Percentiles rank a stretch among this genome's conserved stretches.
These are phyloP conservation scores for Trichopria drosophilae DNA, from an alignment of 2,888 invertebrate species.

Conservation along the genomic window DNA sequence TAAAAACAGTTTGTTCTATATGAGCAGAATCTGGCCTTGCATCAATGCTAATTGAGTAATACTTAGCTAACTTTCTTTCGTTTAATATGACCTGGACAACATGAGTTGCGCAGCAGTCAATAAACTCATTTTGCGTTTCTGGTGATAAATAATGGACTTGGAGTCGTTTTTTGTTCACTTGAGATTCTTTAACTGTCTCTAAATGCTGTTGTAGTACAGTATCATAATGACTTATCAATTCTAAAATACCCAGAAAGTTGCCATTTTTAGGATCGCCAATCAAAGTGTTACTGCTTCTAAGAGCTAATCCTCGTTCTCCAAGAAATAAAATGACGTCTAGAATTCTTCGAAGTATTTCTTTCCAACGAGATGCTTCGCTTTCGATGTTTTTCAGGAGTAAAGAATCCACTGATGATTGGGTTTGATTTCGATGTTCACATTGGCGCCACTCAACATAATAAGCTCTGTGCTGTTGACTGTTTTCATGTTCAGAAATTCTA, in stretches of 20 bases:
- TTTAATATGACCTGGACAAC: constrained; percentile 1
- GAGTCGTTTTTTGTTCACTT: background rate
- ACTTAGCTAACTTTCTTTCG: background rate
- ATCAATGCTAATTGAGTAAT: constrained; percentile 3
- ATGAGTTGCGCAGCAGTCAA: constrained; percentile 1
- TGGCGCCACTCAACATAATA: background rate
- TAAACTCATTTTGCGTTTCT: too few relatives aligned
- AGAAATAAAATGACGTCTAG: constrained; percentile 7
- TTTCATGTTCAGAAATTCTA: constrained; percentile 3
- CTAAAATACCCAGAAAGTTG: constrained; percentile 15
- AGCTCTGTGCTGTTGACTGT: background rate
- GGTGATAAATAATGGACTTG: too few relatives aligned
- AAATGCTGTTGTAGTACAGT: constrained; percentile 10
- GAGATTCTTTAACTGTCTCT: background rate
- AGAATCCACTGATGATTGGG: background rate
- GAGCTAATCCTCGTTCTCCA: constrained; percentile 10
- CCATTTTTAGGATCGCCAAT: constrained; percentile 14
- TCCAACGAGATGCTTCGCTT: background rate
- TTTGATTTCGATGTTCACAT: background rate
- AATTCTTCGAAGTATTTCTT: constrained; percentile 1
- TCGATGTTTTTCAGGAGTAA: background rate
- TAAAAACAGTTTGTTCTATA: constrained; percentile 4
- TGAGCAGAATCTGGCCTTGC: constrained; percentile 28
- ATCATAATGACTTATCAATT: constrained; percentile 28
- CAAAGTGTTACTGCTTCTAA: constrained; percentile 1